Evolutionary conservation across 2,797 vertebrate species (phyloP).

Genomic region (Spinibarbus caldwelli): DNA sequence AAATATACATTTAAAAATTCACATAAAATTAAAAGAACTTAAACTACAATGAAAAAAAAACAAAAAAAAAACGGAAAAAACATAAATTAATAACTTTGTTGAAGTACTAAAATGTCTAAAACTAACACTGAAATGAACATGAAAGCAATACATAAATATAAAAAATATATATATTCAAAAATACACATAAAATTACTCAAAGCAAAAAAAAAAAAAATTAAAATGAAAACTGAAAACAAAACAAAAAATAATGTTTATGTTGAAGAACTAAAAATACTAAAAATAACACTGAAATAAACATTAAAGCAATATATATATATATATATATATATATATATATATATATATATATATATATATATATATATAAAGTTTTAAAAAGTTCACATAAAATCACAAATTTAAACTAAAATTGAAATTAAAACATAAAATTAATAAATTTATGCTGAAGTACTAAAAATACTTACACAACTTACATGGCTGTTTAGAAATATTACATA

Average conservation of each 20-base stretch:
- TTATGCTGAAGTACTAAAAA: background rate
- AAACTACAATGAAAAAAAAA: background rate
- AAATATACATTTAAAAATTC: background rate
- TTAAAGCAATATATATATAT: no score
- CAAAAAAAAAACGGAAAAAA: background rate
- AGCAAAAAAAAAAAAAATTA: no score
- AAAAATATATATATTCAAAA: background rate
- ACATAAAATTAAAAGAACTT: background rate
- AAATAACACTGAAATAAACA: no score
- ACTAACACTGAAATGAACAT: background rate
- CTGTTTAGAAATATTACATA: no score
- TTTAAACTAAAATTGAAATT: no score
- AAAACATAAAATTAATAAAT: background rate
- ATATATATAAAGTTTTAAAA: background rate
- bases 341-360: no score
- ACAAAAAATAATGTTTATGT: no score
- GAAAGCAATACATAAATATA: background rate
- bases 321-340: no score
- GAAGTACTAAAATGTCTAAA: background rate
- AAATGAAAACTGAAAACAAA: no score
- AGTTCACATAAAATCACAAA: background rate
- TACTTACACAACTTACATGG: no score
- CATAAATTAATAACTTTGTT: background rate
- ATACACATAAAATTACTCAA: no score
- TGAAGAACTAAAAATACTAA: no score